Base-by-base conservation (phyloP, 1,140 invertebrate genomes). In the Dreissena rostriformis region DNA sequence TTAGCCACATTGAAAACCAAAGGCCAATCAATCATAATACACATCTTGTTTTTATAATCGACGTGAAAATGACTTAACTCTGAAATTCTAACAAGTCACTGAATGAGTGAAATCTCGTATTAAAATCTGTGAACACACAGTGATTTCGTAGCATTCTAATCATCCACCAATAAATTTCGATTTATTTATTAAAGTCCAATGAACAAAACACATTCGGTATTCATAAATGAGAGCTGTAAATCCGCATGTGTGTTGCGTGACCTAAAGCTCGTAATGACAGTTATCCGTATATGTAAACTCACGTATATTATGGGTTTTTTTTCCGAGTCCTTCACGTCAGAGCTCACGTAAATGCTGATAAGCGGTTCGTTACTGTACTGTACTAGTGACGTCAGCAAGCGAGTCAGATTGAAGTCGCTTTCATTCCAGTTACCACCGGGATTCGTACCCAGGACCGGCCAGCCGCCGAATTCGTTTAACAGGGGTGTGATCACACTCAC, bases 321-420 rank as follows among this genome's bases (percentile, higher is more conserved):
- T 85, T 97, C 95, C 6, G 97, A 97, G 93, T 98, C 97, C 90
- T 97, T 97, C 22, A 97, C 96, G 91, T 98, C 97, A 0, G 97
- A 96, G n/a, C 96, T 96, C 61, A 98, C 96, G 96, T 96, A 97
- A 90, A 97, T 95, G 0, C 96, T 95, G 84, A 95, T 93, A 19
- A 95, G 89, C 0, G 94, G 94, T 67, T 97, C 96, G 84, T 97
- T 97, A 91, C 97, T 97, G 87, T 96, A 97, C 4, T 96, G 93
- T 65, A 96, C 94, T 11, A 98, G 90, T 65, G 95, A 53, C 63
- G 95, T 95, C 6, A 96, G 96, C 87, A 97, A 95, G 17, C 76
- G 24, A 24, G 97, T 93, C 95, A 97, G 96, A 91, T 97, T 95
- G 89, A 92, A 87, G 0, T 92, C 90, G 0, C 85, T 85, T 6